phyloP scores from a whole-genome alignment of 2,797 vertebrate genomes.

The Alosa sapidissima region DNA sequence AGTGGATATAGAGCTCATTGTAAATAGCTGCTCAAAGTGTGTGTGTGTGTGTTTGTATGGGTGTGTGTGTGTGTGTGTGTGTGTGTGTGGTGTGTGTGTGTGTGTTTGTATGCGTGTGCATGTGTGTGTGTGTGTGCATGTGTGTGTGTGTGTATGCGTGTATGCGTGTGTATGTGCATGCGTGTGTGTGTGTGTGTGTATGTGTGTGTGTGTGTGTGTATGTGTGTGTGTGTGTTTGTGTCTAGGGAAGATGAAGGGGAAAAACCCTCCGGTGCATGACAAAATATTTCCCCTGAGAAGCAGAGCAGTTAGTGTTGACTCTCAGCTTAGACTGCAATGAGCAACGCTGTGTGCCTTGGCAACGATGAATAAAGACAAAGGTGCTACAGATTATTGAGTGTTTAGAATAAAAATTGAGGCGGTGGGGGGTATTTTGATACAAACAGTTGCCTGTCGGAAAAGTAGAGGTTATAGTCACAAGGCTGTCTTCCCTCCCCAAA shows the following conservation, averaged over 20 bases:
- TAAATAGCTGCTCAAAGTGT: not conserved
- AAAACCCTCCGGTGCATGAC: constrained; percentile 17
- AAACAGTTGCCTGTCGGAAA: constrained; percentile 37
- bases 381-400: constrained; percentile 4
- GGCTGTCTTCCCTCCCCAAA: constrained; percentile 27
- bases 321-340: constrained; percentile 13
- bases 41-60: not conserved
- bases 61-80: not conserved
- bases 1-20: not conserved
- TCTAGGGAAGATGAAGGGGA: constrained; percentile 21
- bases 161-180: not conserved
- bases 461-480: constrained; percentile 20
- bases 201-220: not conserved
- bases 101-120: not conserved
- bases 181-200: not conserved
- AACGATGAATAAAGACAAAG: constrained; percentile 20
- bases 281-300: constrained; percentile 29
- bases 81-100: not conserved
- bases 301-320: constrained; percentile 3
- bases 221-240: not conserved
- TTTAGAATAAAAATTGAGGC: not conserved
- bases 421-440: constrained; percentile 26
- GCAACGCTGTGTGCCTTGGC: constrained; percentile 23
- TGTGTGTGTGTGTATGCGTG: not conserved
- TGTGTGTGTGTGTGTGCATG: not conserved